phyloP scores from a whole-genome alignment of 2,113 vertebrate species.

The Rousettus leschenaultii region DNA sequence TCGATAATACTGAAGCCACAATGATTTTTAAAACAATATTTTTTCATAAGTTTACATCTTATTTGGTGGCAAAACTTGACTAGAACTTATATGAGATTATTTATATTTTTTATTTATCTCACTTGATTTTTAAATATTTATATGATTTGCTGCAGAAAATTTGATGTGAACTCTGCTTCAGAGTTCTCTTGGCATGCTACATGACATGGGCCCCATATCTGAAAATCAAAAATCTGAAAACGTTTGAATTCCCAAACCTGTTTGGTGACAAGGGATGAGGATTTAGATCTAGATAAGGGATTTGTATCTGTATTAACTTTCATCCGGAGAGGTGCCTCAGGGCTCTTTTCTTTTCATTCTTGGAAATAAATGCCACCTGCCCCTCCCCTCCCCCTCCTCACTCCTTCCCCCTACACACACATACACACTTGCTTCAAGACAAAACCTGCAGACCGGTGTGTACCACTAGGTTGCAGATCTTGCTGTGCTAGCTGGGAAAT shows the following conservation, averaged over 20 bases:
- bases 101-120: neutral
- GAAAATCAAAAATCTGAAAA: neutral
- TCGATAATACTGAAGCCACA: neutral
- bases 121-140: neutral
- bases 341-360: neutral
- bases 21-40: neutral
- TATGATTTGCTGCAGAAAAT: neutral
- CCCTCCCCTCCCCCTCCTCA: too few species aligned
- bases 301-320: neutral
- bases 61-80: neutral
- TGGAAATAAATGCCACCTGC: neutral
- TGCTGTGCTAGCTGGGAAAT: too few species aligned
- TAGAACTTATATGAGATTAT: neutral
- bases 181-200: neutral
- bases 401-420: too few species aligned
- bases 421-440: neutral
- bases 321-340: neutral
- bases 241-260: neutral
- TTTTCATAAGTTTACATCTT: neutral
- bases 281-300: neutral
- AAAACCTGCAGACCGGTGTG: neutral
- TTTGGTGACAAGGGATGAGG: neutral
- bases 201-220: neutral
- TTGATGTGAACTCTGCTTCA: neutral
- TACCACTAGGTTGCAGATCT: neutral